Conservation (phyloP, 2,797 vertebrate genomes). For the Scleropages formosus region DNA sequence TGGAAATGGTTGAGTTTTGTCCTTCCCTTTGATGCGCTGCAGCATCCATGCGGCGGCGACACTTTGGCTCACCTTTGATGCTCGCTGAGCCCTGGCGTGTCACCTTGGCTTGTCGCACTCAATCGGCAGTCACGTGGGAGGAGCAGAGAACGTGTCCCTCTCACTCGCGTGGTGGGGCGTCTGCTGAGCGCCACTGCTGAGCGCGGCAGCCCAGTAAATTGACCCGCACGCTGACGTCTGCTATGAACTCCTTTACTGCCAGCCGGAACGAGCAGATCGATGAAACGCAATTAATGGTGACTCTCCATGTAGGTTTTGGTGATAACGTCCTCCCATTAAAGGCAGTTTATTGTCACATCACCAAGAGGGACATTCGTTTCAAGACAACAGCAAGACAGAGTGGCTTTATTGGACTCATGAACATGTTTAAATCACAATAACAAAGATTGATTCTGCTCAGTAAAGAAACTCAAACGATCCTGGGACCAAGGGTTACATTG, state of each 20-base stretch:
- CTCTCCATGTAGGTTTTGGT: constrained; percentile 28
- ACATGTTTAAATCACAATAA: constrained; percentile 2
- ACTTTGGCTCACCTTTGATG: constrained; percentile 2
- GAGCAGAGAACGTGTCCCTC: neutral
- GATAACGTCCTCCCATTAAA: constrained; percentile 27
- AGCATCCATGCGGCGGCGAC: neutral
- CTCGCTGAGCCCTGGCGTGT: neutral
- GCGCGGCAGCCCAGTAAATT: neutral
- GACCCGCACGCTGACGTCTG: neutral
- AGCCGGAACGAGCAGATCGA: constrained; percentile 36
- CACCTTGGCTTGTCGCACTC: neutral
- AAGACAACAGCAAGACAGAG: neutral
- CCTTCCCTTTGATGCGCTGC: neutral
- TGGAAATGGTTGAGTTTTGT: neutral
- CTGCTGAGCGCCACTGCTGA: neutral
- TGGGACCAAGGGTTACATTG: neutral
- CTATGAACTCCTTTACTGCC: constrained; percentile 39
- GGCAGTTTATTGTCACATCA: constrained; percentile 37
- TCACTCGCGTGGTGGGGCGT: neutral
- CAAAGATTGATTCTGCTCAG: neutral
- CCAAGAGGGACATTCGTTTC: constrained; percentile 25
- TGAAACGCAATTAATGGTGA: constrained; percentile 39
- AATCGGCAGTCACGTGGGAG: too few relatives aligned
- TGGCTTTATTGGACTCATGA: neutral
- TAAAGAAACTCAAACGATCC: neutral